Evolutionary conservation across 2,797 vertebrate species (phyloP).

Genomic region (Aeoliscus strigatus): DNA sequence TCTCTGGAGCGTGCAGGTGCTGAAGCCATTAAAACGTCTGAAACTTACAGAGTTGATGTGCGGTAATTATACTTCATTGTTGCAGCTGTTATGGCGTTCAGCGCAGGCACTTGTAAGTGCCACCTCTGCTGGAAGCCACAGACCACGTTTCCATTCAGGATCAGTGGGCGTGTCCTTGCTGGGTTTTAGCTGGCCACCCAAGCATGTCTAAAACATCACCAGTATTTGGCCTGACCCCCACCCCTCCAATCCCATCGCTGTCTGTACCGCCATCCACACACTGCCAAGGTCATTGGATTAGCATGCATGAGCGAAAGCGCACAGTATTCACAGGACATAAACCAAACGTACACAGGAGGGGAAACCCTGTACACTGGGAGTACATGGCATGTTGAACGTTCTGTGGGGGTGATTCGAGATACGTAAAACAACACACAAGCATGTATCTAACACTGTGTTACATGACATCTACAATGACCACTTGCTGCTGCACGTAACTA

Average conservation of each 20-base stretch:
- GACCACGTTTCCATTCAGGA: constrained; percentile 55
- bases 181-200: constrained; percentile 51
- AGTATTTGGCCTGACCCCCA: constrained; percentile 48
- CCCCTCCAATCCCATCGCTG: constrained; percentile 2
- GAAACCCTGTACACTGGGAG: constrained; percentile 28
- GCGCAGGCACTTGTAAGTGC: constrained; percentile 57
- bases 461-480: too few species aligned
- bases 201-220: constrained; percentile 61
- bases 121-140: constrained; percentile 60
- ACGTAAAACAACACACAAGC: too few species aligned
- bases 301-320: constrained; percentile 64
- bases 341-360: constrained; percentile 41
- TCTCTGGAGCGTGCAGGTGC: constrained; percentile 56
- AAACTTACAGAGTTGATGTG: constrained; percentile 47
- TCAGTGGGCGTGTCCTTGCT: constrained; percentile 57
- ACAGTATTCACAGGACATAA: constrained; percentile 55
- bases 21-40: constrained; percentile 53
- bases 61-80: constrained; percentile 62
- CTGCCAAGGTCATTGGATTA: constrained; percentile 65
- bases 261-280: constrained; percentile 41
- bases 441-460: too few species aligned
- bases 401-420: too few species aligned
- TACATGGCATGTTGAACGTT: constrained; percentile 16
- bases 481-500: too few species aligned
- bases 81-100: constrained; percentile 33